Evolutionary conservation across 92 coral and sea anemone genomes (phyloP).

Genomic region (Galaxea fascicularis): DNA sequence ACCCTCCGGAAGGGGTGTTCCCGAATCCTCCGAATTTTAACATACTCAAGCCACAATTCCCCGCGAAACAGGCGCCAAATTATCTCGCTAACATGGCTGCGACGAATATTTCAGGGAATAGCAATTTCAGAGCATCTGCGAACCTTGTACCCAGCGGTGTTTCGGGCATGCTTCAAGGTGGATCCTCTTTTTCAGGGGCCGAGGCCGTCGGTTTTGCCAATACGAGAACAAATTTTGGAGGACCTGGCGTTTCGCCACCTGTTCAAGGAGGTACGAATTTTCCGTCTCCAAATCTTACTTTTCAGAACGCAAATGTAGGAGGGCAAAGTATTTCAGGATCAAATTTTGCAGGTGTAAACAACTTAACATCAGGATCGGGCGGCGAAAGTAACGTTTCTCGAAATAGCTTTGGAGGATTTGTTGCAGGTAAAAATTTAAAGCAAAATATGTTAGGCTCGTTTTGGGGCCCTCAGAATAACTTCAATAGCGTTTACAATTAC

Average conservation of each 20-base stretch:
- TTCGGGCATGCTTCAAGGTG: constrained; percentile 17
- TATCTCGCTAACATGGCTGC: constrained; percentile 1
- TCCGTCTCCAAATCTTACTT: not conserved
- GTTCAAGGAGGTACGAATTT: not conserved
- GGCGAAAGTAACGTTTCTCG: not conserved
- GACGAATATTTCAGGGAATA: constrained; percentile 22
- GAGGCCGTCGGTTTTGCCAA: constrained; percentile 5
- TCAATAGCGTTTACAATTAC: constrained; percentile 24
- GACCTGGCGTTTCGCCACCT: not conserved
- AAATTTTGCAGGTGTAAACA: constrained; percentile 18
- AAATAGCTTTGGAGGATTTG: constrained; percentile 12
- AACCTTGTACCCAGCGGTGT: not conserved
- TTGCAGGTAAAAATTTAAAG: constrained; percentile 10
- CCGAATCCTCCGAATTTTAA: constrained; percentile 29
- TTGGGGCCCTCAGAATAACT: constrained; percentile 42
- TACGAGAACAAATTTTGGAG: constrained; percentile 31
- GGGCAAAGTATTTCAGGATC: constrained; percentile 18
- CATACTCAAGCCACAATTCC: constrained; percentile 21
- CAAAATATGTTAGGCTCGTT: constrained; percentile 16
- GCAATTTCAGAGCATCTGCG: not conserved
- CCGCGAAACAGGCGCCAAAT: constrained; percentile 22
- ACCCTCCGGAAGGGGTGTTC: constrained; percentile 36
- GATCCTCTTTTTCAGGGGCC: constrained; percentile 22
- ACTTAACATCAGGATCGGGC: not conserved
- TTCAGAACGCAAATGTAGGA: constrained; percentile 1